Base-by-base conservation (phyloP, 2,113 vertebrate genomes). In the Indicator maculatus region DNA sequence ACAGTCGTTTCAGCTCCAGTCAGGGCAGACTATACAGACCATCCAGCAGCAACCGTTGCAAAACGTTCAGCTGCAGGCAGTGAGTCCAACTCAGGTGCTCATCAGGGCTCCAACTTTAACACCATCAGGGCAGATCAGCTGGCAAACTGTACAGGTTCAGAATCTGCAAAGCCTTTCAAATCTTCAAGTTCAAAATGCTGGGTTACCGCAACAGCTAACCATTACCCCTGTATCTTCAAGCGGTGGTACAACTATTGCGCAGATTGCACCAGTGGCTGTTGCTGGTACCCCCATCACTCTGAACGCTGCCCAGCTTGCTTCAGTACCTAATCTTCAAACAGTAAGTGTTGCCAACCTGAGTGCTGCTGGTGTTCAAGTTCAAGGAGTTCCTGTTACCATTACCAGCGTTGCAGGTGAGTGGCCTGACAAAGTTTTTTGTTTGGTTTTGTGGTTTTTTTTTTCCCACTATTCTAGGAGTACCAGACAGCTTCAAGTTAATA, bases 71-170 rank as follows among this genome's bases (percentile, higher is more conserved):
- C 97, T 99, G 64, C 98, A 99, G 97, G 99, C 99, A 88, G 98
- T 99, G 92, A 99, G 98, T 97, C 98, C 98, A 69, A 98, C 99
- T 91, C 99, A 99, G 98, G 98, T 99, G 95, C 99, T 99, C 90
- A 99, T 99, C 94, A 98, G 99, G 89, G 98, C 99, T 94, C 99
- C 99, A 23, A 99, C 99, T 82, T 97, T 99, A 95, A 99, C 99
- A 44, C 98, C 99, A 21, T 99, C 98, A 50, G 99, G 99, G 69
- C 99, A 99, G 96, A 98, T 99, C 97, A 99, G 99, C 95, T 99
- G 99, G 99, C 99, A 99, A 93, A 99, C 99, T 44, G 98, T 99
- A 84, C 99, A 99, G 97, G 98, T 99, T 92, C 99, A 98, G 95
- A 98, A 98, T 95, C 97, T 98, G 92, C 98, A 98, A 83, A 98